Base-by-base conservation (phyloP, 2,797 vertebrate genomes). In the Halcyon badia region DNA sequence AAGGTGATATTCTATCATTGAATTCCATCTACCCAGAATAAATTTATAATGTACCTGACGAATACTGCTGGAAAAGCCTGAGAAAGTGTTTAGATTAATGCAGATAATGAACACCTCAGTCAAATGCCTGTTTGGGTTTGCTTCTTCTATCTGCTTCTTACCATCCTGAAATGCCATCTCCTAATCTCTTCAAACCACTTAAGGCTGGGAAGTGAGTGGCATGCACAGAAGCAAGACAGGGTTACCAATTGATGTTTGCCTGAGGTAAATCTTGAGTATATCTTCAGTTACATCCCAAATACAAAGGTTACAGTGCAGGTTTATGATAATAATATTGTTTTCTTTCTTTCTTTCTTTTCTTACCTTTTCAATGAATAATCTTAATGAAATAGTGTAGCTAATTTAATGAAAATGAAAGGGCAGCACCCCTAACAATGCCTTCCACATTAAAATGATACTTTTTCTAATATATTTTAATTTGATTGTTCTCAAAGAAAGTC, bases 201-300 rank as follows among this genome's bases (percentile, higher is more conserved):
- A 21, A 57, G 46, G 21, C 16, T 76, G 19, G 0, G 0, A 19
- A 62, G 41, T 4, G 10, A 52, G 20, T 3, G 24, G 42, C 31
- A n/a, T 11, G 10, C 5, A 28, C 10, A 64, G 39, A 41, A 76
- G 25, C 12, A 66, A 49, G 58, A 78, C 79, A 24, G 7, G 42
- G 11, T 70, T 66, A 77, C 42, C 51, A 73, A 2, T 2, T 46
- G 10, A 42, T 28, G 46, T 25, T 37, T 83, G 14, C 18, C 56
- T 37, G 11, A 61, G 19, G 10, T n/a, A 73, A 70, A 42, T 28
- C 44, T 75, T 42, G 17, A 64, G 6, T 44, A 14, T 26, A 48
- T 44, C 30, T 83, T 54, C 56, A 80, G 51, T 39, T 65, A 77
- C 11, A 49, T 31, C 30, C n/a, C 46, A 66, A 85, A 80, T 21